Base-by-base conservation (phyloP, 1,140 invertebrate genomes). In the Brachionus rubens region DNA sequence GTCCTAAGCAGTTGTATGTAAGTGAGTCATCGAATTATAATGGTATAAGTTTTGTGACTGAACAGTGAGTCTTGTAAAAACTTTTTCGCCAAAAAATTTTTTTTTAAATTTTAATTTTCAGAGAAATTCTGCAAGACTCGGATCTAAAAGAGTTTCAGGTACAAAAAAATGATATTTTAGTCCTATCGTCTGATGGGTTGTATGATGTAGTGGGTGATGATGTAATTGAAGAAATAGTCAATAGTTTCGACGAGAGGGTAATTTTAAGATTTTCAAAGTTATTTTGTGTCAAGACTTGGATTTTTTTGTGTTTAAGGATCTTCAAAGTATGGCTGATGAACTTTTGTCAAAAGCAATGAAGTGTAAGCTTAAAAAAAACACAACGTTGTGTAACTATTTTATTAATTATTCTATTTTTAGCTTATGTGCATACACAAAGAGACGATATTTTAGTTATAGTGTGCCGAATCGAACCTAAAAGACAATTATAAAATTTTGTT, bases 381-480 rank as follows among this genome's bases (percentile, higher is more conserved):
- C 7, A 12, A 5, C 7, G 6, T 26, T 33, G 16, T 54, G 26
- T 24, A 54, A 26, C 14, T 33, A 30, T 21, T 14, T 59, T 7
- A 16, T n/a, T 33, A 16, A 33, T 59, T 10, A 7, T 40, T 36
- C 50, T 54, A 33, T 50, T 12, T 16, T 40, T 54, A 75, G 72
- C 48, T 19, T 75, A 75, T 75, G 43, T 75, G 16, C 48, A 54
- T n/a, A 75, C 48, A 12, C 48, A 54, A 21, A 12, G 72, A 41
- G 72, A 75, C 36, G 72, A 75, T 40, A 75, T 75, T 24, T 12
- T 75, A 28, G 36, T 75, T 6, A 75, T 75, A 26, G 72, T 75
- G 19, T 43, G 72, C 43, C 24, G n/a, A 19, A 41, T 75, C 21
- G 72, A 75, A 10, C 59, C 59, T 14, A 65, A 65, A 28, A 36